A percentile compares a stretch with the other conserved stretches of the same genome.
These are phyloP conservation scores for Phenacoccus solenopsis DNA, from an alignment of 1,140 invertebrate genomes.

Conservation along the genomic window DNA sequence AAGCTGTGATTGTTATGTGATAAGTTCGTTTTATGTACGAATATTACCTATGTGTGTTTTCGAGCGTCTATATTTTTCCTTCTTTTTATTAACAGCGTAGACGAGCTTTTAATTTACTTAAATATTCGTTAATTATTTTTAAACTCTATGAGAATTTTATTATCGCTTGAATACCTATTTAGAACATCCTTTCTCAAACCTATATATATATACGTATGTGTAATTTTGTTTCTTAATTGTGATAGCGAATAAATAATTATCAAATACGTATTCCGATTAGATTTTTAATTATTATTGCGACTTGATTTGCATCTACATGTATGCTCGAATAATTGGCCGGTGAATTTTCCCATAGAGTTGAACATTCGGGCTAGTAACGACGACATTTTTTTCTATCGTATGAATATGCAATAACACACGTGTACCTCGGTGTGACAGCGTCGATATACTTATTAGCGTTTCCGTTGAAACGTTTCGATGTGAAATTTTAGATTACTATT, in stretches of 20 bases:
- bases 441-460: too few relatives aligned
- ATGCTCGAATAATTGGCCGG: background rate
- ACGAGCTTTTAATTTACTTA: background rate
- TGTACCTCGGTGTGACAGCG: too few relatives aligned
- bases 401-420: background rate
- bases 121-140: background rate
- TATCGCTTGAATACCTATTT: background rate
- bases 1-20: background rate
- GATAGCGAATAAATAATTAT: background rate
- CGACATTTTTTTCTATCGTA: background rate
- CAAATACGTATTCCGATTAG: background rate
- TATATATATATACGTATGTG: background rate
- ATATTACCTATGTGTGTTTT: too few relatives aligned
- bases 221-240: background rate
- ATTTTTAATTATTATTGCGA: slow-evolving; percentile 4
- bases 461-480: too few relatives aligned
- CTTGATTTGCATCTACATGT: background rate
- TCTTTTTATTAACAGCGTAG: background rate
- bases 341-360: background rate
- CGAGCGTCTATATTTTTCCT: too few relatives aligned
- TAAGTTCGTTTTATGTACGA: background rate
- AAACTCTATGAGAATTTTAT: background rate
- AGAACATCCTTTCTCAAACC: background rate
- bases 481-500: too few relatives aligned
- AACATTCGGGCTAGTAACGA: background rate